Evolutionary conservation across 2,797 vertebrate species (phyloP), one percentile per base, ranked within the genome.

Genomic region (Xenopus petersii): DNA sequence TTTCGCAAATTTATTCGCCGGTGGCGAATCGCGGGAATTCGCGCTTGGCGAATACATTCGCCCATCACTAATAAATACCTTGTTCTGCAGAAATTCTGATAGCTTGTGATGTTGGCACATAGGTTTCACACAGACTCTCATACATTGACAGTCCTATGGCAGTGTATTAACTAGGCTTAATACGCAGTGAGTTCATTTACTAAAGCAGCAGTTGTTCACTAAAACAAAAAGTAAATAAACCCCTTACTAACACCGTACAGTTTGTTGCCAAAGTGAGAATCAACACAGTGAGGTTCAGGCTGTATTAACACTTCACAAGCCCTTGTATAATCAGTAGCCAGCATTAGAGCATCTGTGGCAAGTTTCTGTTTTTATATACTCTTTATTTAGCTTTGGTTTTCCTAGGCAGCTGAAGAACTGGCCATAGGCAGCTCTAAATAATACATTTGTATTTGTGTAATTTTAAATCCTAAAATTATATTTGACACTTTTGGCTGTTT

Each of bases 281-380:
- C 33, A 64, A 64, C 62, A 64, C 33, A 64, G 33, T 47, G 36
- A 64, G 36, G 33, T 64, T 15, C 62, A 64, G 62, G 47, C 62
- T 64, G 13, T 46, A 87, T 84, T 81, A 81, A 85, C 80, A 78
- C 80, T 79, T 73, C 70, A 81, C 86, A 46, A 60, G 56, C 73
- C 64, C 51, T 62, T 61, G 67, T 80, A 80, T 82, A 84, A 92
- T 91, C 90, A 90, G 91, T 91, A 91, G 88, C 75, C 81, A 88
- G 90, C 91, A 89, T 83, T 85, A 82, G 88, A 89, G 80, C 87
- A 87, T 87, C 86, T 75, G 88, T 87, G 86, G 70, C 82, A 83
- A 80, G 67, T 82, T 83, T 85, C 80, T 71, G 81, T 24, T 75
- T 87, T 84, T 82, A 84, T 87, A 80, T 67, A 77, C 79, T 30